Evolutionary conservation across 1,140 invertebrate genomes (phyloP).

Genomic region (Drosophila oshimai): DNA sequence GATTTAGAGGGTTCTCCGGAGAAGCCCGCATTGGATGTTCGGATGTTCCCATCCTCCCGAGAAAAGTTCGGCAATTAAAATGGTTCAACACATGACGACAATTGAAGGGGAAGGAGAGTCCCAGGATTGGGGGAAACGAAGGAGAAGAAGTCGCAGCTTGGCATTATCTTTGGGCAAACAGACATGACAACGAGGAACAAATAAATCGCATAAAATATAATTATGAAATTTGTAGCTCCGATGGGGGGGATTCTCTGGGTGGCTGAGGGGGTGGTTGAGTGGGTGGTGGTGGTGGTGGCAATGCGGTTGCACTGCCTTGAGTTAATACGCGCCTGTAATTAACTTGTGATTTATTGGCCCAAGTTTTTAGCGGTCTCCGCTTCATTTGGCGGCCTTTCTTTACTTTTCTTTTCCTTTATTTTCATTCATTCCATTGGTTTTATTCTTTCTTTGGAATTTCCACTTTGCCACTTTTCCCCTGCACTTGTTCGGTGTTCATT

Average conservation of each 20-base stretch:
- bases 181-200: constrained; percentile 74
- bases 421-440: constrained; percentile 8
- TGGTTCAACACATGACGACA: constrained; percentile 59
- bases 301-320: constrained; percentile 54
- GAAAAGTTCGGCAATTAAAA: constrained; percentile 74
- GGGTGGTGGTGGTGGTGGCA: background rate
- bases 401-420: constrained; percentile 32
- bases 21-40: constrained; percentile 45
- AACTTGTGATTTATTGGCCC: constrained; percentile 81
- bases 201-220: constrained; percentile 82
- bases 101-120: background rate
- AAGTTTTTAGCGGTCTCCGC: constrained; percentile 68
- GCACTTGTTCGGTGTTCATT: constrained; percentile 48
- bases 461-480: constrained; percentile 3
- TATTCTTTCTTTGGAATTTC: constrained; percentile 14
- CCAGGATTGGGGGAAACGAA: background rate
- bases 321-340: constrained; percentile 81
- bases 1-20: constrained; percentile 23
- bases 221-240: constrained; percentile 77
- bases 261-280: background rate
- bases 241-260: background rate
- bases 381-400: too few species aligned
- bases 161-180: constrained; percentile 78
- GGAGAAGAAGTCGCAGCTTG: constrained; percentile 27
- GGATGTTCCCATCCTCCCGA: background rate